Conservation (phyloP, 2,113 vertebrate genomes). For the Tichodroma muraria region DNA sequence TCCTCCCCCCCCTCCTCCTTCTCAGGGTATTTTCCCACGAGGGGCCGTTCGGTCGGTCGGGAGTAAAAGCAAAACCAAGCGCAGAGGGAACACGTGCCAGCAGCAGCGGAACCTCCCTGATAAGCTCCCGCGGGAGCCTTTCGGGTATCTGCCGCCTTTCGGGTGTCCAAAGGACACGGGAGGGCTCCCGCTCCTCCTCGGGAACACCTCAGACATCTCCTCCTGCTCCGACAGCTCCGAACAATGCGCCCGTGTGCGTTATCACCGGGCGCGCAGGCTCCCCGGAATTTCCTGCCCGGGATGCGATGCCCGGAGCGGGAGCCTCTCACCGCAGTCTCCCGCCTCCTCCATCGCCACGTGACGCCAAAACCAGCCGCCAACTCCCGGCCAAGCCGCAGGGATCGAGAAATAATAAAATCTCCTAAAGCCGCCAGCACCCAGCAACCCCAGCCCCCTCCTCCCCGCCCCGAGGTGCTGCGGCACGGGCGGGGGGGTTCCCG, state of each 20-base stretch:
- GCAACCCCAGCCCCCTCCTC: no score
- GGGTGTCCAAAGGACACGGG: background rate
- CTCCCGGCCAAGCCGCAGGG: background rate
- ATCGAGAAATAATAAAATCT: background rate
- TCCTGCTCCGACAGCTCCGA: background rate
- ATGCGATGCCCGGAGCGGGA: background rate
- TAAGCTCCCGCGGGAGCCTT: background rate
- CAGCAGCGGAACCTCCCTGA: background rate
- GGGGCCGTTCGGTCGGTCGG: background rate
- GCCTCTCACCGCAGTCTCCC: background rate
- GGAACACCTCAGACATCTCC: background rate
- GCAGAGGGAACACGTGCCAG: background rate
- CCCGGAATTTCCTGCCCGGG: background rate
- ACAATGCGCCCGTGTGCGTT: background rate
- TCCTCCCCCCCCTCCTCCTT: background rate
- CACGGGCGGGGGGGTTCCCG: background rate
- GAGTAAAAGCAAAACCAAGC: background rate
- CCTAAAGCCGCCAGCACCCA: rapidly evolving
- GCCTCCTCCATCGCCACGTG: background rate
- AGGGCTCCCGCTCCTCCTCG: background rate
- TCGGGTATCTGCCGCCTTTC: background rate
- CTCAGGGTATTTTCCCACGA: background rate
- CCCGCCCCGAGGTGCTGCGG: background rate
- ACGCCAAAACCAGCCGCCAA: background rate
- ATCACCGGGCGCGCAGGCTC: background rate